Evolutionary conservation across 2,888 invertebrate genomes (phyloP), one percentile per base, ranked within the genome.

Genomic region (Hirtodrosophila duncani): DNA sequence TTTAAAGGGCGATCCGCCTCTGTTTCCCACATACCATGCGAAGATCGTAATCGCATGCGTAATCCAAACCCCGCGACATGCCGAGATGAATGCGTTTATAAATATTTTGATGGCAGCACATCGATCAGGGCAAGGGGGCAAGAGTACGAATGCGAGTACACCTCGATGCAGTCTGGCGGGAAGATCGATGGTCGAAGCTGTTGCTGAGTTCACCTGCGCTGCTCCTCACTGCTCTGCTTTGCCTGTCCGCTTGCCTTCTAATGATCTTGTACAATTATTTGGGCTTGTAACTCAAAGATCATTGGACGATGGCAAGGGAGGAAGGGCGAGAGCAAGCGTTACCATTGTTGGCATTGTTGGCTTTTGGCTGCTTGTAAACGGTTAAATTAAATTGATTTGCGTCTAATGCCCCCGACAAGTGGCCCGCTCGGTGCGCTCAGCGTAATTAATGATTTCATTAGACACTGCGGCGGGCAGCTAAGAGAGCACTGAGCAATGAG

Each of bases 311-410:
- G 58, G 27, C 16, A 43, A 34, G 44, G 24, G 43, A 4, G 27
- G 30, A 3, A 3, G 11, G 13, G 21, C 2, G 11, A 7, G 6
- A 18, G 9, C n/a, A 11, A 3, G n/a, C 3, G 9, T 9, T 13
- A 38, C 39, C 27, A 57, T 61, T 66, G 71, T 72, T n/a, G n/a
- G n/a, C n/a, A n/a, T n/a, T n/a, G n/a, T n/a, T n/a, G n/a, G n/a
- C n/a, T 64, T 42, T 33, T 63, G 49, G 45, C 44, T 41, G 42
- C 65, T 63, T 78, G 77, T 78, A 78, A 78, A 82, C 69, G 82
- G 69, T 80, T 78, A 80, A 78, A 82, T 78, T 82, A 82, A 78
- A 78, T 78, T 78, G 77, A 78, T 78, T 78, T 78, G 77, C 82
- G 82, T 80, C 82, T 78, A 78, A 78, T 78, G 63, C 82, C 79